A percentile compares a stretch with the other conserved stretches of the same genome.
Evolutionary conservation across 64 coral and sea anemone genomes (phyloP).

Genomic region (Trachythela sp.): DNA sequence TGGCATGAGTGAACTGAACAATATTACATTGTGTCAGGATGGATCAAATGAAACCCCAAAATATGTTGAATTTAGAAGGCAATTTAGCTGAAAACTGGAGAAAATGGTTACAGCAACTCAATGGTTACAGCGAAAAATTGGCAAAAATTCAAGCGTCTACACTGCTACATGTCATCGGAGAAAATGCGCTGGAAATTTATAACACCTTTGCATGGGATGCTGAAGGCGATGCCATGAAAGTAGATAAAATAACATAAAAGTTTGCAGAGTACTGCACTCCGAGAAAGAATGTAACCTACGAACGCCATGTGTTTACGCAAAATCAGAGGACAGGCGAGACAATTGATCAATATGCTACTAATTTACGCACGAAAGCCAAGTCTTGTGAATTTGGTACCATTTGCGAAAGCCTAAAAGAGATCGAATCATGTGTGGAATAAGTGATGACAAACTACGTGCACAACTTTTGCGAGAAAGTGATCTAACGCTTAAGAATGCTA

Average conservation of each 20-base stretch:
- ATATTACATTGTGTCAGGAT: too few species aligned
- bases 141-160: too few species aligned
- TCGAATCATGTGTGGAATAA: neutral
- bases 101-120: too few species aligned
- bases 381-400: neutral
- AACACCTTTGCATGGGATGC: too few species aligned
- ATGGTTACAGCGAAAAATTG: too few species aligned
- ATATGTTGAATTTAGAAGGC: too few species aligned
- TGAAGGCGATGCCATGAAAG: too few species aligned
- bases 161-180: too few species aligned
- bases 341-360: neutral
- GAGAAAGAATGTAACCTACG: neutral
- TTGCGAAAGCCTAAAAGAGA: neutral
- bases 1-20: too few species aligned
- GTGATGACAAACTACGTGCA: neutral
- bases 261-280: neutral
- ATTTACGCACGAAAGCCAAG: neutral
- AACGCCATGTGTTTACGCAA: neutral
- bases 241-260: constrained; percentile 33
- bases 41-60: too few species aligned
- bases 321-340: neutral
- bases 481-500: neutral
- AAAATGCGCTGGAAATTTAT: too few species aligned
- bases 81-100: too few species aligned
- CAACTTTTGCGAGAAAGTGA: neutral